Evolutionary conservation across 2,797 vertebrate species (phyloP).

Genomic region (Ctenopoma kingsleyae): DNA sequence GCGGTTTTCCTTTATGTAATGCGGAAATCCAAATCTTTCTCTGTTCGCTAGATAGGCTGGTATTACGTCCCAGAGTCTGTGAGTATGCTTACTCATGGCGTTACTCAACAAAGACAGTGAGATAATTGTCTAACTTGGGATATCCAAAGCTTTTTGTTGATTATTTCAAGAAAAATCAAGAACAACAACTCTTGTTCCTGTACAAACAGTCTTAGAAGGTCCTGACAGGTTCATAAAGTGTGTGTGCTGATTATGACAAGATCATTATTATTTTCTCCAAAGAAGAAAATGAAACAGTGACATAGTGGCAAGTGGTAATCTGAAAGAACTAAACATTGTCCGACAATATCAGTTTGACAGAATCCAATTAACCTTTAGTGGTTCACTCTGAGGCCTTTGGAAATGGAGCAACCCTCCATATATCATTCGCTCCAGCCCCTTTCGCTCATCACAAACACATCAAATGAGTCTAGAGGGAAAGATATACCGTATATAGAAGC

Average conservation of each 20-base stretch:
- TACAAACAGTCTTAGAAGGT: background rate
- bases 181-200: conserved; percentile 4
- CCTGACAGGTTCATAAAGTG: conserved; percentile 11
- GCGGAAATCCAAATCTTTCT: conserved; percentile 47
- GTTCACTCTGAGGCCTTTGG: conserved; percentile 28
- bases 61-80: conserved; percentile 10
- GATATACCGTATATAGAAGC: conserved; percentile 53
- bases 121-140: conserved; percentile 2
- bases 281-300: conserved; percentile 30
- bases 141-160: background rate
- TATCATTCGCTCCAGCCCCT: conserved; percentile 27
- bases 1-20: conserved; percentile 60
- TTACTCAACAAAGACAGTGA: conserved; percentile 28
- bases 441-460: conserved; percentile 48
- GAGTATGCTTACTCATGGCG: conserved; percentile 7
- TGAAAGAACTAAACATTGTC: conserved; percentile 39
- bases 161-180: background rate
- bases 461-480: conserved; percentile 43
- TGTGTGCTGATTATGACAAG: conserved; percentile 19
- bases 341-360: conserved; percentile 42
- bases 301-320: conserved; percentile 11
- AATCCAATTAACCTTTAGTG: conserved; percentile 67
- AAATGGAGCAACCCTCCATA: conserved; percentile 20
- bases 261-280: conserved; percentile 30
- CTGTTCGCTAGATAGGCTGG: conserved; percentile 11